These are phyloP conservation scores for Bombus terrestris DNA, from an alignment of 1,140 invertebrate genomes.

Conservation along the genomic window DNA sequence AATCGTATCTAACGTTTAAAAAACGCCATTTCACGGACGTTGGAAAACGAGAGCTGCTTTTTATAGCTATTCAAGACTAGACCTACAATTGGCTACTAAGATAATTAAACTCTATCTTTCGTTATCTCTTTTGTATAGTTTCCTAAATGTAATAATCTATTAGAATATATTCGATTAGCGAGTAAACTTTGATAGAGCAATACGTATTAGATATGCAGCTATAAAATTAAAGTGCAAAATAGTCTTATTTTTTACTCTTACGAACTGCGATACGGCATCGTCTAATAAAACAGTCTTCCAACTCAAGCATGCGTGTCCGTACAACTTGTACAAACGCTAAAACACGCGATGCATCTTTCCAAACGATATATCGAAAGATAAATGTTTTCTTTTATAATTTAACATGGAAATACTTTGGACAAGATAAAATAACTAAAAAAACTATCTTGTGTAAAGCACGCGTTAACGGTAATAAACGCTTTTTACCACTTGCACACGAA, in stretches of 20 bases:
- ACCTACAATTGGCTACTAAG: constrained; percentile 48
- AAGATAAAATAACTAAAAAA: background rate
- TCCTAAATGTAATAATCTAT: constrained; percentile 34
- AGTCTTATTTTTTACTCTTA: constrained; percentile 46
- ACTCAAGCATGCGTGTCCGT: constrained; percentile 42
- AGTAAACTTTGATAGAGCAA: constrained; percentile 31
- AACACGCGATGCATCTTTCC: background rate
- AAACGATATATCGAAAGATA: background rate
- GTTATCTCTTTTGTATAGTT: constrained; percentile 32
- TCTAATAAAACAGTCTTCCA: constrained; percentile 59
- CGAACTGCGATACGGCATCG: constrained; percentile 22
- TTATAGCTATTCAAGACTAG: constrained; percentile 43
- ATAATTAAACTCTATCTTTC: constrained; percentile 42
- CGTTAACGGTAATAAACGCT: background rate
- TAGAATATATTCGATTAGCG: constrained; percentile 43
- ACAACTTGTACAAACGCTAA: constrained; percentile 18
- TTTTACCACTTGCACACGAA: background rate
- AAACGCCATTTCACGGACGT: background rate
- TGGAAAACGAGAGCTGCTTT: constrained; percentile 10
- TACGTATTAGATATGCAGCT: constrained; percentile 43
- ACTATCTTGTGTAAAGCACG: background rate
- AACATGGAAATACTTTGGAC: background rate
- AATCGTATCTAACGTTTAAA: background rate
- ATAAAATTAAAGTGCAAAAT: constrained; percentile 54
- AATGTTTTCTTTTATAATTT: background rate